A percentile compares a stretch with the other conserved stretches of the same genome.
phyloP scores from a whole-genome alignment of 2,888 invertebrate genomes.

The Acrocera orbiculus region DNA sequence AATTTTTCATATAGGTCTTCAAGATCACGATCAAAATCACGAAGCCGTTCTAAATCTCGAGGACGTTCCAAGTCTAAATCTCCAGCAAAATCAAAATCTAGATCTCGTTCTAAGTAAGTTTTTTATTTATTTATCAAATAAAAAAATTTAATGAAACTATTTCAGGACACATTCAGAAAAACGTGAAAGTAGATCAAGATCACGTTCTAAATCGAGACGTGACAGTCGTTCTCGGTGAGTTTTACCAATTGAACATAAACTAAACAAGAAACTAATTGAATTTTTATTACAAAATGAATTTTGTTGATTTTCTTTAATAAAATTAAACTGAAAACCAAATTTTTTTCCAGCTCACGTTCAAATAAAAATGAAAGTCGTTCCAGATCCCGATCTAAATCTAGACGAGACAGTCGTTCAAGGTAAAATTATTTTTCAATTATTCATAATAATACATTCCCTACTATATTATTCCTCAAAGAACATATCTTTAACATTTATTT shows the following conservation, averaged over 20 bases:
- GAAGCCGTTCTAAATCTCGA: constrained; percentile 35
- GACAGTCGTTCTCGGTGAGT: constrained; percentile 32
- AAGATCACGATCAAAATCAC: constrained; percentile 34
- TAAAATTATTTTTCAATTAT: too few relatives aligned
- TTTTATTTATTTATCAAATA: neutral
- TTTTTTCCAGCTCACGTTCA: constrained; percentile 37
- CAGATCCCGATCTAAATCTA: constrained; percentile 27
- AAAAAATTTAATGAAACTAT: neutral
- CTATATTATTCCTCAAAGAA: too few relatives aligned
- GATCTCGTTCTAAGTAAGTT: constrained; percentile 60
- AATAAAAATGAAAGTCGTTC: constrained; percentile 30
- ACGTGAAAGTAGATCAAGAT: constrained; percentile 28
- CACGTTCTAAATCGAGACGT: constrained; percentile 27
- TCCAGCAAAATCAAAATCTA: constrained; percentile 58
- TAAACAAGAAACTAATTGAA: too few relatives aligned
- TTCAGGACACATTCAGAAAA: constrained; percentile 34
- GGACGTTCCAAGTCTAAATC: constrained; percentile 44
- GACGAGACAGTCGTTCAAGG: constrained; percentile 31
- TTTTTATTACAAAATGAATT: too few relatives aligned
- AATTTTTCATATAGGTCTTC: too few relatives aligned
- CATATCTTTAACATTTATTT: too few relatives aligned
- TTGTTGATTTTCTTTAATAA: too few relatives aligned
- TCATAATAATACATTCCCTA: too few relatives aligned
- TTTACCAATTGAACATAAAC: too few relatives aligned
- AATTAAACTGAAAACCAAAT: too few relatives aligned